A percentile compares a stretch with the other conserved stretches of the same genome.
Evolutionary conservation across 2,113 vertebrate species (phyloP).

Genomic region (Crypturellus undulatus): DNA sequence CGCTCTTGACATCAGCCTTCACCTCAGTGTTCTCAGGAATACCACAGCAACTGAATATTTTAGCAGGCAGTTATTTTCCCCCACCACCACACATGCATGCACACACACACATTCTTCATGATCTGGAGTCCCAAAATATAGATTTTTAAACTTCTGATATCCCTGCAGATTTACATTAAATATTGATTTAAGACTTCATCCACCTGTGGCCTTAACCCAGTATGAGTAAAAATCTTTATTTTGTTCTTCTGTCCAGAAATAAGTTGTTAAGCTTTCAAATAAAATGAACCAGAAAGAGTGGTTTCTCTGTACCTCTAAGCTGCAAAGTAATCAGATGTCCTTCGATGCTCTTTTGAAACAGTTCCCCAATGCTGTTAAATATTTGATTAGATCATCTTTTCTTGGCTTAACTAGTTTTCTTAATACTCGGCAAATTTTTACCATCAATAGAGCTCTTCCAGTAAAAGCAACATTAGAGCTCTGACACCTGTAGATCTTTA

Average conservation of each 20-base stretch:
- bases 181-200: neutral
- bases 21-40: neutral
- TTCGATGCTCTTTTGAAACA: neutral
- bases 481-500: neutral
- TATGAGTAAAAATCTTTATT: neutral
- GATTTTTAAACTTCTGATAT: neutral
- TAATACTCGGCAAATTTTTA: neutral
- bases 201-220: neutral
- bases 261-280: neutral
- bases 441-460: neutral
- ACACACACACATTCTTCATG: neutral
- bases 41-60: neutral
- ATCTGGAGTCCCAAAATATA: neutral
- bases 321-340: neutral
- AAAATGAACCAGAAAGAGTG: too few relatives aligned
- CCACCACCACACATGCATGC: too few relatives aligned
- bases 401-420: neutral
- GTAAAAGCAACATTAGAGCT: neutral
- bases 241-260: neutral
- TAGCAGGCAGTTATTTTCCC: neutral
- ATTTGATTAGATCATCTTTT: neutral
- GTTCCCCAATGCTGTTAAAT: neutral
- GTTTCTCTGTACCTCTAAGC: neutral
- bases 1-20: neutral
- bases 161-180: neutral